Conservation (phyloP, 2,888 invertebrate genomes). For the Netelia inedita region DNA sequence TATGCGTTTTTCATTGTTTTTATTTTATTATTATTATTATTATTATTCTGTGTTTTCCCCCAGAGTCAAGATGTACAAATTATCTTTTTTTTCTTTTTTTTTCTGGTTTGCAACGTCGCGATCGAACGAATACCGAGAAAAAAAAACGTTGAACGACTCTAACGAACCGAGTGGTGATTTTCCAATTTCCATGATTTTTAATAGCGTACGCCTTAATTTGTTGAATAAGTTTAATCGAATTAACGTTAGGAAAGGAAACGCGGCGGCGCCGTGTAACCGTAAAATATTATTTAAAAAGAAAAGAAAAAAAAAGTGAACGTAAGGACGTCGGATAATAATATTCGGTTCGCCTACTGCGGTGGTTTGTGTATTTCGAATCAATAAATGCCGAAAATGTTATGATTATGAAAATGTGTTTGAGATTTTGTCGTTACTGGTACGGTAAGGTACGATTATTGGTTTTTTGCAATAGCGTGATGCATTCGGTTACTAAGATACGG, state of each 20-base stretch:
- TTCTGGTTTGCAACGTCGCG: constrained; percentile 38
- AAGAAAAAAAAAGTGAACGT: not conserved
- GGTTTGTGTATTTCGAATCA: constrained; percentile 62
- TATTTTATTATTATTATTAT: constrained; percentile 13
- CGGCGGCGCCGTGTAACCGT: constrained; percentile 40
- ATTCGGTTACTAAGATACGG: too few relatives aligned
- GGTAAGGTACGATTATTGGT: too few relatives aligned
- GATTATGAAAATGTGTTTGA: constrained; percentile 25
- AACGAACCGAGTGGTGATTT: constrained; percentile 25
- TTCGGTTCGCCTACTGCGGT: constrained; percentile 62
- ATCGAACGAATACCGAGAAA: constrained; percentile 7
- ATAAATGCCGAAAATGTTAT: constrained; percentile 67
- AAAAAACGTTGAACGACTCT: constrained; percentile 10
- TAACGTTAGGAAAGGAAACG: constrained; percentile 2
- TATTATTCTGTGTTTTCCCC: constrained; percentile 36
- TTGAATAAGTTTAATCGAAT: constrained; percentile 59
- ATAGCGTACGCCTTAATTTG: constrained; percentile 48
- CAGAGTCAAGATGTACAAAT: constrained; percentile 64
- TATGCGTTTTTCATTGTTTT: constrained; percentile 21
- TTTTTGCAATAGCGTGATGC: too few relatives aligned
- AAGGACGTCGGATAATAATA: constrained; percentile 44
- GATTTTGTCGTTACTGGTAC: not conserved
- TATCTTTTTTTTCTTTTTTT: constrained; percentile 52
- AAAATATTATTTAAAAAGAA: constrained; percentile 32
- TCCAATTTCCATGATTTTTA: not conserved